Evolutionary conservation across 2,888 invertebrate genomes (phyloP), one percentile per base, ranked within the genome.

Genomic region (Agrochola circellaris): DNA sequence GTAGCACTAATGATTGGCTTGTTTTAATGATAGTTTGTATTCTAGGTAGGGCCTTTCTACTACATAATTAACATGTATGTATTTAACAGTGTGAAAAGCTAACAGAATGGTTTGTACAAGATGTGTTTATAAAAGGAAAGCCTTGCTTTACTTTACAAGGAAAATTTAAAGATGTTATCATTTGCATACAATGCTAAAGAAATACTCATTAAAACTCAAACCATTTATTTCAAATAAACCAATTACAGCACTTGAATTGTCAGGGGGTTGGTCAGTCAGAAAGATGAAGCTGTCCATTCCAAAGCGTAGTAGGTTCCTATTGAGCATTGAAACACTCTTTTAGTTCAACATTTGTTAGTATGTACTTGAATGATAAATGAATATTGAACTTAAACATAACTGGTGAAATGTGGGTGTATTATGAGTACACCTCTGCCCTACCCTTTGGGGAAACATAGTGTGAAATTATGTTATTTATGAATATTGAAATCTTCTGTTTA

Each of bases 171-270:
- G 65, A 56, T 74, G 61, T 48, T 77, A 26, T 72, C 42, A 77
- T 76, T 88, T 77, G 77, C 75, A 84, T 81, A 86, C 86, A 79
- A 82, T 85, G 75, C 48, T 64, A 54, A 75, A 71, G 34, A 45
- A 62, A 62, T 51, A 81, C n/a, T 81, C 69, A 85, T 85, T 73
- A 70, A 83, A 45, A 51, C 9, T 3, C 8, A 51, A 51, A 51
- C 51, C 20, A 51, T 23, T 51, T 23, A 51, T 51, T 51, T 51
- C 9, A 51, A 51, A 51, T 51, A 51, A 23, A 51, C 51, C 20
- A 51, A 51, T 51, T 51, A 51, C 51, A 51, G 51, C 51, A 8
- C 20, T 51, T 51, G 51, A 20, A 8, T 51, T 51, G 51, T 20
- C 20, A 51, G 51, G 20, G 20, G 8, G 20, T 51, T 8, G 7